phyloP scores from a whole-genome alignment of 2,113 vertebrate genomes.

The Osmerus mordax region DNA sequence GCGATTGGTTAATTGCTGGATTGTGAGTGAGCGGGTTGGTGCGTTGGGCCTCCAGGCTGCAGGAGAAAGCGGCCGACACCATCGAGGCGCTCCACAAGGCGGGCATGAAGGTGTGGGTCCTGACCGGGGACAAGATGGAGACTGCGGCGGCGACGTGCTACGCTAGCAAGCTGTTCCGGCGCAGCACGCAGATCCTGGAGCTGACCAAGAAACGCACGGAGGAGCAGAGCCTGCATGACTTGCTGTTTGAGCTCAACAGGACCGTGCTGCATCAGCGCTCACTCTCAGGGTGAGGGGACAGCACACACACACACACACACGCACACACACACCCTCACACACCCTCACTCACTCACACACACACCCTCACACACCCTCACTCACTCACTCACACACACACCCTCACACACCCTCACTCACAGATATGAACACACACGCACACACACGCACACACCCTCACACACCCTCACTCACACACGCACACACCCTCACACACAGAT shows the following conservation, averaged over 20 bases:
- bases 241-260: constrained; percentile 90
- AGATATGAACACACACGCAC: background rate
- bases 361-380: no score
- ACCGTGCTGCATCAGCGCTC: constrained; percentile 82
- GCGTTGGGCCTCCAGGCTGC: constrained; percentile 74
- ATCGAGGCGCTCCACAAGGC: constrained; percentile 96
- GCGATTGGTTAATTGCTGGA: constrained; percentile 42
- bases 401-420: no score
- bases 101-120: constrained; percentile 98
- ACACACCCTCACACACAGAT: no score
- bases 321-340: no score
- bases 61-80: constrained; percentile 96
- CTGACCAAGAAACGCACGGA: constrained; percentile 92
- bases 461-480: background rate
- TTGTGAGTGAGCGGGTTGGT: constrained; percentile 34
- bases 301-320: background rate
- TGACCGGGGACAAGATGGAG: constrained; percentile 99
- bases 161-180: constrained; percentile 92
- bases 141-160: constrained; percentile 95
- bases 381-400: no score
- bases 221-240: constrained; percentile 91
- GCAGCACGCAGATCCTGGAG: constrained; percentile 91
- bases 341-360: no score
- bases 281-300: constrained; percentile 79
- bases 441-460: background rate